Evolutionary conservation across 2,797 vertebrate genomes (phyloP).

Genomic region (Eospalax fontanierii): DNA sequence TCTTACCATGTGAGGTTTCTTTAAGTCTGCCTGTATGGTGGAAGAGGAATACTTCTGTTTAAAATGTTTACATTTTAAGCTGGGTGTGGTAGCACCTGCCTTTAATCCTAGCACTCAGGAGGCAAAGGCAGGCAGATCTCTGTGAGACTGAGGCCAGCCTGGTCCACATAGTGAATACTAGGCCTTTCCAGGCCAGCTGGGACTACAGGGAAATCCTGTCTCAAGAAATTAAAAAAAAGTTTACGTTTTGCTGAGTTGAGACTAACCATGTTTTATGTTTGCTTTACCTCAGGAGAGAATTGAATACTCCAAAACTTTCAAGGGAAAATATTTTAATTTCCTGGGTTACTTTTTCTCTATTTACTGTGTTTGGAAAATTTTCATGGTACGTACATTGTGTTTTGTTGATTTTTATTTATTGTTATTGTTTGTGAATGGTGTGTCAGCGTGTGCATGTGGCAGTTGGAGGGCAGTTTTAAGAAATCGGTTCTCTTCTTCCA

Average conservation of each 20-base stretch:
- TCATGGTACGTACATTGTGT: conserved; percentile 94
- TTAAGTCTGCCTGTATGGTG: not conserved
- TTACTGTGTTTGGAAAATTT: conserved; percentile 99
- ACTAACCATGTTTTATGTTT: conserved; percentile 30
- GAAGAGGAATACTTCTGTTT: not conserved
- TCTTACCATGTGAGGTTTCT: not conserved
- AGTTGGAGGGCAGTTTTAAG: not conserved
- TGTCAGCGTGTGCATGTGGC: not conserved
- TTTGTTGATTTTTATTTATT: not conserved
- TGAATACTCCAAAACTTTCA: conserved; percentile 99
- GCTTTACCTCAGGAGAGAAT: conserved; percentile 95
- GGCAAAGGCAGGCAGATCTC: no score
- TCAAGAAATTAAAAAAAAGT: no score
- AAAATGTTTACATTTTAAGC: conserved; percentile 18
- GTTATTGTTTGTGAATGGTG: not conserved
- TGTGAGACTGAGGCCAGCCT: no score
- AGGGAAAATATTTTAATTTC: conserved; percentile 99
- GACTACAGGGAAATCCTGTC: no score
- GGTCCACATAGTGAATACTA: no score
- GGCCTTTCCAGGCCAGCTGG: no score
- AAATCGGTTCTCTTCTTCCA: not conserved
- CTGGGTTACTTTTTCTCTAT: conserved; percentile 99
- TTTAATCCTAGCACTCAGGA: no score
- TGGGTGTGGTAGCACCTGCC: no score
- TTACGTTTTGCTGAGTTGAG: no score